Evolutionary conservation across 2,113 vertebrate genomes (phyloP), one percentile per base, ranked within the genome.

Genomic region (Ceyx melanurus): DNA sequence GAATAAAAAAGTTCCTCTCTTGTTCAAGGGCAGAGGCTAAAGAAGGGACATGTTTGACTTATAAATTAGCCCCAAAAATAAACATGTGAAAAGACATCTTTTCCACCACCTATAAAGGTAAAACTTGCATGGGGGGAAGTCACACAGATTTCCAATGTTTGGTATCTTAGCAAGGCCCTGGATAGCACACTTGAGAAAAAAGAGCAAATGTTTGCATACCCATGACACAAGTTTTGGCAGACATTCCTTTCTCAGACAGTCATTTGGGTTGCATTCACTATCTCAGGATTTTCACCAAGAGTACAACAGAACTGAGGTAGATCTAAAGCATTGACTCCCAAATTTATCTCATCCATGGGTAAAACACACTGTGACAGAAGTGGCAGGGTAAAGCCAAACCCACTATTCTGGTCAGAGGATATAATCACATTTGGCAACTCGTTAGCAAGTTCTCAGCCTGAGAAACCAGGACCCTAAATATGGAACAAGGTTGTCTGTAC

Each of bases 221-320:
- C 65, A 76, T 74, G 68, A 66, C 58, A 85, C 42, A 77, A 31
- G 33, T 91, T 85, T 76, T 94, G 92, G 54, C 71, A 91, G 89
- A 61, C 42, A 28, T 77, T 70, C 31, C 82, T 42, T 89, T 31
- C 72, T 84, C 72, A 56, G 46, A 31, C 58, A 82, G 58, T 5
- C 0, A 2, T 50, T 56, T 33, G 33, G 12, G 42, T 26, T 62
- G 75, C 51, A 62, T 54, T 60, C 31, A 40, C 46, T 70, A 37
- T 46, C 72, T 40, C 60, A 64, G 43, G 42, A 51, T 80, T 94
- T 89, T 80, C 85, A 86, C 23, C 54, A 87, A 87, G 67, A 85
- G 65, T 31, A 77, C 25, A 77, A 89, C 10, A 83, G 43, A 70
- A 77, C 0, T 73, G 51, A 45, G 33, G 70, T 0, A 0, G 37